A percentile compares a stretch with the other conserved stretches of the same genome.
These are phyloP conservation scores for Pollimyrus isidori DNA, from an alignment of 2,113 vertebrate genomes.

Conservation along the genomic window DNA sequence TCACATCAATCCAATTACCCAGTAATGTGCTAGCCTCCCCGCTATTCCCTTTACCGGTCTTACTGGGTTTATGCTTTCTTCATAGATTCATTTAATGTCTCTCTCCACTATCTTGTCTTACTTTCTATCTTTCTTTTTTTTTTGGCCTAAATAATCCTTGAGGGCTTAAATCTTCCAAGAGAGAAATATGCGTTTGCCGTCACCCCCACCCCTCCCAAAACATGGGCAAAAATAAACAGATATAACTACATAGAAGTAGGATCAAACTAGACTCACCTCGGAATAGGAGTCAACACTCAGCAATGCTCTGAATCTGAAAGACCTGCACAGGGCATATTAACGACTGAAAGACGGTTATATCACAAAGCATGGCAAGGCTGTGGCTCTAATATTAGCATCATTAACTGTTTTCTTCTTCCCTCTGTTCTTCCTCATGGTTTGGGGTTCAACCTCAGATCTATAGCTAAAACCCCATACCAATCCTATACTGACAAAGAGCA, in stretches of 20 bases:
- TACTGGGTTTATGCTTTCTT: neutral
- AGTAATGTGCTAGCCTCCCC: neutral
- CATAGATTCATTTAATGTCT: neutral
- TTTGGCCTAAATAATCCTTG: neutral
- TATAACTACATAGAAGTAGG: neutral
- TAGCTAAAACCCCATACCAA: neutral
- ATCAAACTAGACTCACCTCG: neutral
- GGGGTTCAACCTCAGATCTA: neutral
- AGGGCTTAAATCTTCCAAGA: neutral
- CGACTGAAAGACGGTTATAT: neutral
- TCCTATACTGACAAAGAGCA: neutral
- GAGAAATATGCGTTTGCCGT: neutral
- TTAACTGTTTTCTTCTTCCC: neutral
- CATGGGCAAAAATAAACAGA: neutral
- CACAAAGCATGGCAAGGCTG: neutral
- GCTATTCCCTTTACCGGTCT: conserved; percentile 14
- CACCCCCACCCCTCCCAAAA: neutral
- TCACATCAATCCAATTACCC: conserved; percentile 30
- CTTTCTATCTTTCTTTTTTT: neutral
- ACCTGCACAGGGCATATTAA: neutral
- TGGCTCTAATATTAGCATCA: neutral
- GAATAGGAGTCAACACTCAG: neutral
- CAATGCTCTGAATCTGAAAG: neutral
- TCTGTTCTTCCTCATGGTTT: neutral
- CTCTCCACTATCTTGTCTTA: neutral